Evolutionary conservation across 2,888 invertebrate species (phyloP).

Genomic region (Lacanobia wlatinum): DNA sequence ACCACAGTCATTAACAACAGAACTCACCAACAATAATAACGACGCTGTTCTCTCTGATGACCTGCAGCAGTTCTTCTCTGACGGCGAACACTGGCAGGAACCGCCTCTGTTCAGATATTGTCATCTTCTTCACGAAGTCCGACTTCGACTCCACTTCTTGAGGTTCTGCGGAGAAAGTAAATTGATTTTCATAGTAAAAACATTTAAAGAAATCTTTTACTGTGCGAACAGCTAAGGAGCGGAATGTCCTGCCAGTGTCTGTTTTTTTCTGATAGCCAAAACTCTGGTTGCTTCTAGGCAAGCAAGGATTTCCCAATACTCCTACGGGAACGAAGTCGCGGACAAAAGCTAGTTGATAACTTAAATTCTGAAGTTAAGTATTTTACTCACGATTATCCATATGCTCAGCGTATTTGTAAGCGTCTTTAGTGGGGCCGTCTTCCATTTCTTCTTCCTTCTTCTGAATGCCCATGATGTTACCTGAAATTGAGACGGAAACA

Average conservation of each 20-base stretch:
- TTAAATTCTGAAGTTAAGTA: too few relatives aligned
- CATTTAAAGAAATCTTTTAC: too few relatives aligned
- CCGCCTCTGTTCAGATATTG: slow-evolving; percentile 96
- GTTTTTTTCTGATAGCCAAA: too few relatives aligned
- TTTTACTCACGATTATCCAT: slow-evolving; percentile 93
- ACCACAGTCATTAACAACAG: too few relatives aligned
- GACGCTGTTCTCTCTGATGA: slow-evolving; percentile 97
- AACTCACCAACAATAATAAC: slow-evolving; percentile 96
- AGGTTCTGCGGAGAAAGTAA: slow-evolving; percentile 89
- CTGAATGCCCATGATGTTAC: slow-evolving; percentile 98
- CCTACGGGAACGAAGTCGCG: too few relatives aligned
- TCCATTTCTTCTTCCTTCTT: slow-evolving; percentile 95
- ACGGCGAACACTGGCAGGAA: slow-evolving; percentile 99
- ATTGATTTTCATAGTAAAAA: background rate
- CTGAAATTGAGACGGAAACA: slow-evolving; percentile 74
- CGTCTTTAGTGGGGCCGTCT: slow-evolving; percentile 96
- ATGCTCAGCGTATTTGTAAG: slow-evolving; percentile 99
- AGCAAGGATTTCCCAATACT: too few relatives aligned
- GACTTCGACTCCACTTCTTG: slow-evolving; percentile 85
- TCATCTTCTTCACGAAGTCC: slow-evolving; percentile 96
- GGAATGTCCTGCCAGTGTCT: too few relatives aligned
- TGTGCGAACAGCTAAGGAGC: too few relatives aligned
- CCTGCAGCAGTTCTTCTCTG: slow-evolving; percentile 97
- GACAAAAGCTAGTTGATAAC: too few relatives aligned
- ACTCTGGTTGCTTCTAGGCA: too few relatives aligned